Base-by-base conservation (phyloP, 2,797 vertebrate species). In the Hippoglossus hippoglossus region DNA sequence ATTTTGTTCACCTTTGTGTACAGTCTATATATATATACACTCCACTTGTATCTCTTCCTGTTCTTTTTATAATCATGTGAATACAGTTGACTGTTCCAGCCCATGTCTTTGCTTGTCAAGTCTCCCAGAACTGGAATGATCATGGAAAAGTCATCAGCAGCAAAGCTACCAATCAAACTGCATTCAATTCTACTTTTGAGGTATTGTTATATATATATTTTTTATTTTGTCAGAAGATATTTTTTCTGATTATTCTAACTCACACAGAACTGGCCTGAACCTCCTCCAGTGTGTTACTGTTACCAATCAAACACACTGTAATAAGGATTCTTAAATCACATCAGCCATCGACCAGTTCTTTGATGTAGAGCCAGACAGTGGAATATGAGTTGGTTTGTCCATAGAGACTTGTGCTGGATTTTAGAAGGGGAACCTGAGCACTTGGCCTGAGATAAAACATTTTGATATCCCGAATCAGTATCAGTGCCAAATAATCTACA, bases 371-470 rank as follows among this genome's bases (percentile, higher is more conserved):
- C 50, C 60, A 21, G 39, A 28, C 44, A 11, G 47, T 69, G 72
- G 75, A 84, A 86, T 49, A 53, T n/a, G 75, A 88, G 75, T 62
- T 68, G 47, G 36, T 46, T 21, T 0, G 25, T 71, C 71, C 72
- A 18, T 11, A 13, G 75, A 75, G 79, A 77, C 67, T 10, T 51
- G 2, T 63, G 44, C 64, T 66, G 49, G 44, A 66, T 67, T 75
- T 80, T 75, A 79, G 71, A 69, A 72, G 63, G 22, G 64, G 46
- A 81, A 82, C 58, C 55, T 61, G 70, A 84, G 59, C 46, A 12
- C 69, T 74, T 75, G 62, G 51, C 47, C 52, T 62, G 75, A 75
- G 52, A 69, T 66, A 16, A 81, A 75, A 70, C 77, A 65, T 73
- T 64, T 75, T 56, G 11, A 56, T 69, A 51, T 71, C 16, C 59